Evolutionary conservation across 2,888 invertebrate genomes (phyloP), one percentile per base, ranked within the genome.

Genomic region (Pseudococcus viburni): DNA sequence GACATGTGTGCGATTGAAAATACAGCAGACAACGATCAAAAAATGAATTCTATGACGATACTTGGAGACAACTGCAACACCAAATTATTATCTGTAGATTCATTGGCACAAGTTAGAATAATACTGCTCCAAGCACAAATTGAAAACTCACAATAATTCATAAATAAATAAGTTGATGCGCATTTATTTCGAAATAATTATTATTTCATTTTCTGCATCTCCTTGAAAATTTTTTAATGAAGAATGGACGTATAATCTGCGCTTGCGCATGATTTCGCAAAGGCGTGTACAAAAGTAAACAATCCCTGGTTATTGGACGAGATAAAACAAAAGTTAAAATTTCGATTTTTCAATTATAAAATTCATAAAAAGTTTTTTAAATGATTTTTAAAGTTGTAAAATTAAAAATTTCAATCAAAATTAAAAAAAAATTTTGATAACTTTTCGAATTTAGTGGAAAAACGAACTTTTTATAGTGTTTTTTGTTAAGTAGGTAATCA

Each of bases 1-100:
- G 96, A 96, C 96, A 96, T 95, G 84, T 83, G 80, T 42, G 22
- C 80, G 26, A 83, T 46, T 46, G 46, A 19, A 83, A 83, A 83
- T 83, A 83, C 26, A n/a, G 46, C 80, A 22, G 12, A 33, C 11
- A 6, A 83, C 46, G 80, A 83, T 46, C 19, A 46, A 83, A 83
- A 73, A 33, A 17, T 33, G 19, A 17, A 7, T 33, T 17, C 1
- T 33, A 33, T 17, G 15, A 5, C 9, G 39, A 73, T 9, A 73
- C 17, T 12, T 11, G 17, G 6, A 15, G 5, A 33, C 73, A 33
- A 68, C 73, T 73, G 73, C 12, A 73, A 73, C 73, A 73, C 15
- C 17, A 73, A 73, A 73, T 73, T 73, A 33, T 73, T 17, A 73
- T 15, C 73, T 73, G 68, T 33, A 73, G 4, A 73, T 33, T 73